Base-by-base conservation (phyloP, 2,113 vertebrate genomes). In the Spermophilus dauricus region DNA sequence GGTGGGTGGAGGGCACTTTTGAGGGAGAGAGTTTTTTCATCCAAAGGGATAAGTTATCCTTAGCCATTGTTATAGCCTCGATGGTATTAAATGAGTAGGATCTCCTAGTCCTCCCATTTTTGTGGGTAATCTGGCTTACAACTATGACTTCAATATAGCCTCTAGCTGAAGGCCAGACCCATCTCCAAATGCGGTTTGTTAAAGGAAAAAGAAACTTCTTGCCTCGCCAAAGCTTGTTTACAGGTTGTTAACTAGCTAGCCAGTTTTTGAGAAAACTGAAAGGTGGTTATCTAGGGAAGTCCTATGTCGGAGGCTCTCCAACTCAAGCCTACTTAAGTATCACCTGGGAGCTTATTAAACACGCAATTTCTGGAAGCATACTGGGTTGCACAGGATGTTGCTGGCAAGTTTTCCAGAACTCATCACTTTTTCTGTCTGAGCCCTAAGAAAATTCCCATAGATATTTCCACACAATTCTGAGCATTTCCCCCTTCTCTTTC, bases 181-280 rank as follows among this genome's bases (percentile, higher is more conserved):
- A 17, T 20, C 12, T 75, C 84, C 51, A 76, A 61, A 12, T 14
- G 16, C 32, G 8, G 26, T 32, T 97, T 76, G 42, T 39, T 92
- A 51, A 37, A 90, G 34, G 56, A 39, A 82, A 86, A 56, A 42
- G 58, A 18, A 84, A 72, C 39, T 39, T 48, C 58, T 92, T 58
- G 82, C 6, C 32, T 14, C 12, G 65, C 9, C 56, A 95, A 88
- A 87, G 30, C 67, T 82, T 69, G 61, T 53, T 61, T 20, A 5
- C 2, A 56, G 63, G 63, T 45, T 70, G 69, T 83, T 63, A 58
- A 48, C 48, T 17, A 34, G 69, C 34, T 56, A 88, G 45, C 4
- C 51, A 53, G n/a, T n/a, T 86, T 95, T 81, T 72, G 37, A 97
- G 76, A 83, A 86, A 80, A 83, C 70, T 10, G 13, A 83, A 20